Evolutionary conservation across 2,113 vertebrate genomes (phyloP), one percentile per base, ranked within the genome.

Genomic region (Sphyrna mokarran): DNA sequence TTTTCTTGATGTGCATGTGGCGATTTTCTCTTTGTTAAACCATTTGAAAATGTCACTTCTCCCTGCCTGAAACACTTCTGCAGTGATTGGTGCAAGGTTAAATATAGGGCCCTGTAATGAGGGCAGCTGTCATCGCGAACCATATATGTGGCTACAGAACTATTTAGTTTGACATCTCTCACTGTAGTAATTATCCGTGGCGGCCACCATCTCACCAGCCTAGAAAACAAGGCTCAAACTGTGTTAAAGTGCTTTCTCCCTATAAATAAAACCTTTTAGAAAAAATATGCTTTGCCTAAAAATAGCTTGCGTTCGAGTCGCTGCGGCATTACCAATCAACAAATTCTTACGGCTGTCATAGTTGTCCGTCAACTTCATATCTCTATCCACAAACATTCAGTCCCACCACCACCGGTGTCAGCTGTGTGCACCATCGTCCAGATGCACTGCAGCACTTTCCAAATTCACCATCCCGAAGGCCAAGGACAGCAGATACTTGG

Each of bases 11-110:
- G 61, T 66, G 58, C 33, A 66, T n/a, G 89, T 66, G 61, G 89
- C 68, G 89, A 93, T 68, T 93, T 93, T 20, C 16, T 93, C 89
- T 33, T 93, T 93, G 89, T 93, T 37, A 93, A 93, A 93, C 58
- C 58, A 63, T 91, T 63, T 91, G 89, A 91, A 91, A 91, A 91
- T 91, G 89, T 63, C 29, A 93, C 66, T 93, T 66, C 33, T n/a
- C 33, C 8, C 33, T 10, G 61, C 33, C 33, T 68, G 61, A 37
- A 40, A 16, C 61, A 68, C 33, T 68, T 93, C 33, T 66, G 4
- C n/a, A 18, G 33, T 93, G 89, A 93, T 93, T 93, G 61, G 61
- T 93, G 18, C 89, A 40, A 93, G 89, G 63, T 93, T 66, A 93
- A 93, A 43, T 93, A 33, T 18, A 40, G 61, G 33, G 1, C 58